Conservation (phyloP, 2,888 invertebrate genomes). For the Pyralis farinalis region DNA sequence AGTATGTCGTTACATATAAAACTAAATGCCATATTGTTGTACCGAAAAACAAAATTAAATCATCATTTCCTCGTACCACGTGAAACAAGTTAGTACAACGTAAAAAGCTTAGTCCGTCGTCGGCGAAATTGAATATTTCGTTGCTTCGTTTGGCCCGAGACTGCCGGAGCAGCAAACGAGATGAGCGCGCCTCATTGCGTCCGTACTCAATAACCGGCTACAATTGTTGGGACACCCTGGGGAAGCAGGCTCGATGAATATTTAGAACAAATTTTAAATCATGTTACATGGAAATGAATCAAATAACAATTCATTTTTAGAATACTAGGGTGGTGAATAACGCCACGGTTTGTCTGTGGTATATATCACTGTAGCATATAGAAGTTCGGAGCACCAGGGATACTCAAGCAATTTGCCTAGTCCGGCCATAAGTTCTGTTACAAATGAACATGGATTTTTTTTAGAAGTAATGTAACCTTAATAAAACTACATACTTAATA, state of each 20-base stretch:
- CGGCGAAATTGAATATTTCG: constrained; percentile 14
- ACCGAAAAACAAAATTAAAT: not conserved
- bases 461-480: too few species aligned
- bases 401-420: too few species aligned
- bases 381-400: too few species aligned
- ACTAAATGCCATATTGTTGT: too few species aligned
- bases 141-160: constrained; percentile 11
- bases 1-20: too few species aligned
- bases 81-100: not conserved
- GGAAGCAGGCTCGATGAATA: not conserved
- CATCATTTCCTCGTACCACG: not conserved
- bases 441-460: too few species aligned
- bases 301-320: too few species aligned
- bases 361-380: too few species aligned
- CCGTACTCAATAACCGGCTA: constrained; percentile 13
- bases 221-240: constrained; percentile 7
- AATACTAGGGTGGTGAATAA: too few species aligned
- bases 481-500: too few species aligned
- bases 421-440: too few species aligned
- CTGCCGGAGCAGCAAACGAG: constrained; percentile 11
- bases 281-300: not conserved
- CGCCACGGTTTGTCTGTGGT: too few species aligned
- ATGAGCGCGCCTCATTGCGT: constrained; percentile 16
- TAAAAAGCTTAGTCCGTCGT: constrained; percentile 1
- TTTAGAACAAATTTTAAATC: constrained; percentile 7